phyloP scores from a whole-genome alignment of 2,888 invertebrate species.

The Chydorus sphaericus region DNA sequence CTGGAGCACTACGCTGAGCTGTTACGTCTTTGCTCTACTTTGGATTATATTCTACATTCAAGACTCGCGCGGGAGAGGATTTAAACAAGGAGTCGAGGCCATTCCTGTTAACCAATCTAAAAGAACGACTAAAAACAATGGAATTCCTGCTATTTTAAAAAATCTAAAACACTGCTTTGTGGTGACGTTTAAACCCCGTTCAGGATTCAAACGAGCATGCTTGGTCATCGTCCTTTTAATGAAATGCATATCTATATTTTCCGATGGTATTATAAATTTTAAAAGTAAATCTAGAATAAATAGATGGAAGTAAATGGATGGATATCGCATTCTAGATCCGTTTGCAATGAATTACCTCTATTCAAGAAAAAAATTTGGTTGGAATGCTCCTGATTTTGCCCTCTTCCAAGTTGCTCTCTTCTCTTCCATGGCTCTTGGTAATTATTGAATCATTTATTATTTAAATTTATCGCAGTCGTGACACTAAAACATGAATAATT shows the following conservation, averaged over 20 bases:
- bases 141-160: too few relatives aligned
- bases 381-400: constrained; percentile 10
- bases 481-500: too few relatives aligned
- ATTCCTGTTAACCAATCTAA: too few relatives aligned
- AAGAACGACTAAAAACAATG: too few relatives aligned
- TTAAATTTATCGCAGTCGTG: too few relatives aligned
- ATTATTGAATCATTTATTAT: too few relatives aligned
- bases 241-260: neutral
- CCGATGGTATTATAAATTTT: neutral
- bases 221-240: neutral
- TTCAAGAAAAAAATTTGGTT: constrained; percentile 8
- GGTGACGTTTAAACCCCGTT: neutral
- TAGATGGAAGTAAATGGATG: too few relatives aligned
- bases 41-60: neutral
- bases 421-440: constrained; percentile 1
- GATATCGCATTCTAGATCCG: too few relatives aligned
- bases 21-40: neutral
- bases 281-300: neutral
- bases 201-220: neutral
- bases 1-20: neutral
- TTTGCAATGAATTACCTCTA: constrained; percentile 3
- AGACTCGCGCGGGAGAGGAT: neutral
- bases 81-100: too few relatives aligned
- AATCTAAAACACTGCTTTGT: neutral
- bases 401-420: neutral